Evolutionary conservation across 2,888 invertebrate species (phyloP).

Genomic region (Petrolisthes cinctipes): DNA sequence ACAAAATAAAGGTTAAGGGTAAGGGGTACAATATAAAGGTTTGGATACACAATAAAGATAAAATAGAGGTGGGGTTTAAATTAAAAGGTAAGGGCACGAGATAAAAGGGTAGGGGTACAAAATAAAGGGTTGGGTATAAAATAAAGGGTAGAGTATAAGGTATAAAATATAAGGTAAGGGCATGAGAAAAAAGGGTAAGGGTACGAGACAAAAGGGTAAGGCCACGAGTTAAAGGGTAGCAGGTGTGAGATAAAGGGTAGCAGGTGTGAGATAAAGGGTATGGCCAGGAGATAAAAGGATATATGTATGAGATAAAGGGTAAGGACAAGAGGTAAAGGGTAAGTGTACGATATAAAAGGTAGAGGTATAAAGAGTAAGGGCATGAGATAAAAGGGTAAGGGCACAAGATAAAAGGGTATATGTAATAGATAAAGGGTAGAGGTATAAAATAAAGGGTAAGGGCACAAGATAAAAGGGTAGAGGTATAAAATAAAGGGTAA

Average conservation of each 20-base stretch:
- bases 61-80: too few relatives aligned
- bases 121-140: background rate
- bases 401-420: background rate
- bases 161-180: background rate
- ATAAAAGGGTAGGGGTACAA: background rate
- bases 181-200: background rate
- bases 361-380: background rate
- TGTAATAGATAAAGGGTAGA: background rate
- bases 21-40: too few relatives aligned
- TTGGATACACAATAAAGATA: too few relatives aligned
- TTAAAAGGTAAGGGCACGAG: background rate
- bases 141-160: background rate
- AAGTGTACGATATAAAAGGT: background rate
- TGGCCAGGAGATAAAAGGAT: background rate
- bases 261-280: background rate
- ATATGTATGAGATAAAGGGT: background rate
- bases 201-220: background rate
- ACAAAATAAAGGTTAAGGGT: too few relatives aligned
- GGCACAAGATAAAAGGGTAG: background rate
- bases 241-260: background rate
- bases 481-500: background rate
- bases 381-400: background rate
- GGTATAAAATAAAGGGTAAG: background rate
- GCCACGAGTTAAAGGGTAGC: background rate
- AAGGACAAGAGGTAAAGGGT: background rate